Evolutionary conservation across 1,140 invertebrate genomes (phyloP).

Genomic region (Brachionus sp.): DNA sequence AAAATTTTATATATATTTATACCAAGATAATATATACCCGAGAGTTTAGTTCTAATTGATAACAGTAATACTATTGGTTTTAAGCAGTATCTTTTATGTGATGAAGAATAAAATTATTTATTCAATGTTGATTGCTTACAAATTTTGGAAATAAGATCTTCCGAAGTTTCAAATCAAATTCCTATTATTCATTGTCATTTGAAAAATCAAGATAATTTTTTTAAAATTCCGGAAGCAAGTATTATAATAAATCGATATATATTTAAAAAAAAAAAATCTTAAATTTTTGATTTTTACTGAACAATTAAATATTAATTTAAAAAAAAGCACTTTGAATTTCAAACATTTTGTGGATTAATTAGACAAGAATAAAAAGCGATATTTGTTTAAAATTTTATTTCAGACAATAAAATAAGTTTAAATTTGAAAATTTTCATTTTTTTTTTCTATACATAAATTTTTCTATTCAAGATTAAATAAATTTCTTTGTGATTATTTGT

Average conservation of each 20-base stretch:
- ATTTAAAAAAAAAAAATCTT: no score
- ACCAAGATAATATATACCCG: constrained; percentile 1
- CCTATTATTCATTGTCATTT: neutral
- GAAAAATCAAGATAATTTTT: neutral
- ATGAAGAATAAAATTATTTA: constrained; percentile 12
- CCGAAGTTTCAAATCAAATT: neutral
- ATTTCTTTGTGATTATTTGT: no score
- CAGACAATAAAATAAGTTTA: no score
- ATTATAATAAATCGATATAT: constrained; percentile 7
- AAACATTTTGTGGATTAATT: no score
- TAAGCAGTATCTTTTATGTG: neutral
- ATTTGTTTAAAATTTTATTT: no score
- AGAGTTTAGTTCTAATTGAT: neutral
- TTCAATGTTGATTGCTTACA: neutral
- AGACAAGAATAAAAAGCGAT: no score
- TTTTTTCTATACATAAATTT: no score
- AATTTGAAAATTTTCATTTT: no score
- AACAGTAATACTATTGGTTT: neutral
- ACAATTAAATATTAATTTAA: no score
- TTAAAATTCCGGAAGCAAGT: neutral
- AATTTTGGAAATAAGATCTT: constrained; percentile 3
- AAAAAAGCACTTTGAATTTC: no score
- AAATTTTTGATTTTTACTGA: no score
- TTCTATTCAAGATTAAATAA: no score
- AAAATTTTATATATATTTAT: neutral